Base-by-base conservation (phyloP, 2,797 vertebrate species). In the Arrhamphus sclerolepis region DNA sequence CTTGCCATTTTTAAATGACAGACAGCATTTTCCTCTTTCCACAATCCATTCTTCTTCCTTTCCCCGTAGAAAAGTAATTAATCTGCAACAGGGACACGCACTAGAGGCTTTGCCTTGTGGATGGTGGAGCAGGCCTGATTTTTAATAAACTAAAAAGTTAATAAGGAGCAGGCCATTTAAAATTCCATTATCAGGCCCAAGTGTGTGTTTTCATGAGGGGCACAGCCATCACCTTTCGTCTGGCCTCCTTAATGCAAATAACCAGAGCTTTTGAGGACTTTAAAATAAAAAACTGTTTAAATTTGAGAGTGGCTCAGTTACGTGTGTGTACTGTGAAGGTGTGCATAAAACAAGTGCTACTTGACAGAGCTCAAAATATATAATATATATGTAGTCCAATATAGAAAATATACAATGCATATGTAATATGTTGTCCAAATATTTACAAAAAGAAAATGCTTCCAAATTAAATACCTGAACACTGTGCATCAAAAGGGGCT, bases 151-250 rank as follows among this genome's bases (percentile, higher is more conserved):
- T 78, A 66, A 76, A 77, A 85, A 84, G 78, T 88, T 91, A 90
- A 91, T 91, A 91, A 92, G 84, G 78, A 86, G 75, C 66, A 80
- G 78, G 76, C 80, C 83, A 89, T 92, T 92, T 91, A 90, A 90
- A 92, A 91, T 91, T 89, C 90, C 90, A 91, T 91, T 90, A 90
- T 88, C 88, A 84, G 79, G 73, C 76, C 39, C 47, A 85, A 84
- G 81, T 84, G 75, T 88, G 78, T 85, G 80, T 84, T 87, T 88
- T 87, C 34, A 78, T 69, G 77, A 81, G 72, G 72, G 81, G 80
- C 74, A 78, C 64, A 80, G 58, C 61, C 58, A 65, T 85, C 86
- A 91, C 90, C 91, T 92, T 78, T 89, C 64, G 52, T 82, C 80
- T 59, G 70, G 70, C 58, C 66, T 69, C 59, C 55, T 50, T 17